Percentiles rank a stretch among this genome's conserved stretches.
These are phyloP conservation scores for Drosophila melanica DNA, from an alignment of 1,140 invertebrate species.

Conservation along the genomic window DNA sequence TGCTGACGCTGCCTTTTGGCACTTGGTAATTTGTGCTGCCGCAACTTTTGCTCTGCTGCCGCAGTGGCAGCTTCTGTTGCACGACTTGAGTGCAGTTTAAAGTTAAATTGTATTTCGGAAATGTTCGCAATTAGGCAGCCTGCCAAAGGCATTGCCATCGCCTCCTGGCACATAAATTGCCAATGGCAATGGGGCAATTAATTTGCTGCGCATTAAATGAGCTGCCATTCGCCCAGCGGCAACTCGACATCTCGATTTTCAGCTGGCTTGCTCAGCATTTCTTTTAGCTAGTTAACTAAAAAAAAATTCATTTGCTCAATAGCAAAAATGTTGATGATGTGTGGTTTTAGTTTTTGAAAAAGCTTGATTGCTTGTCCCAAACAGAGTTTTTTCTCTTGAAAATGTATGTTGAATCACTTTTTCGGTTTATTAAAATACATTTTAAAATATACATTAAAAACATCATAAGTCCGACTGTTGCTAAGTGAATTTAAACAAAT, in stretches of 20 bases:
- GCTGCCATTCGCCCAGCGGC: slow-evolving; percentile 54
- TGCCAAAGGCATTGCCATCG: slow-evolving; percentile 66
- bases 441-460: too few species aligned
- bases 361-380: background rate
- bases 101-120: slow-evolving; percentile 82
- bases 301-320: slow-evolving; percentile 36
- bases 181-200: slow-evolving; percentile 79
- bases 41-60: slow-evolving; percentile 58
- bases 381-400: background rate
- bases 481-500: too few species aligned
- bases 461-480: too few species aligned
- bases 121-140: slow-evolving; percentile 80
- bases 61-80: slow-evolving; percentile 33
- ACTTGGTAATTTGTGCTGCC: slow-evolving; percentile 71
- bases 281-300: slow-evolving; percentile 37
- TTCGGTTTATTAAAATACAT: too few species aligned
- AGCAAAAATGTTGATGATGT: background rate
- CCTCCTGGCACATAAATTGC: slow-evolving; percentile 62
- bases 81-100: slow-evolving; percentile 80
- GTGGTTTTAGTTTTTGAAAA: background rate
- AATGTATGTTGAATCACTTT: too few species aligned
- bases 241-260: slow-evolving; percentile 41
- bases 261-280: slow-evolving; percentile 37
- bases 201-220: slow-evolving; percentile 79
- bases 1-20: slow-evolving; percentile 59